Base-by-base conservation (phyloP, 1,140 invertebrate genomes). In the Dysdera silvatica region DNA sequence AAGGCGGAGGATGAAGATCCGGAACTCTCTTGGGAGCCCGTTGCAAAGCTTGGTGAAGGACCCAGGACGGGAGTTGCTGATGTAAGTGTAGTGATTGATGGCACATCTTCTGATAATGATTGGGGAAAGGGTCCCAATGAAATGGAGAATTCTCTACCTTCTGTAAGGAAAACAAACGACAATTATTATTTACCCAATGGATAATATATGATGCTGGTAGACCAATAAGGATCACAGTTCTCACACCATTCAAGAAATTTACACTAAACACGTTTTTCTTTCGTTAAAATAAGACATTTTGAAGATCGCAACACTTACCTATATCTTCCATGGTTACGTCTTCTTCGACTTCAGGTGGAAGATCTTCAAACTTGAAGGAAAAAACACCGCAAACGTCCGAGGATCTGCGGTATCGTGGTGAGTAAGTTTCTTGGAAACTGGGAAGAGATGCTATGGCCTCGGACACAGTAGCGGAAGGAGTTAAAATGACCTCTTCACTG, bases 401-500 rank as follows among this genome's bases (percentile, higher is more conserved):
- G 75, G 71, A 83, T 78, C 75, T 80, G 77, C 69, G 80, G 80
- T 64, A 76, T 75, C 78, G 81, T 35, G 86, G 81, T 32, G 86
- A 87, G 74, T 89, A 89, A 28, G 87, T 90, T 76, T 90, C 88
- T 78, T 89, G 86, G 77, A 89, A 91, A 77, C 87, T 89, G 49
- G 87, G 87, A 61, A 90, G 75, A 32, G 87, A 66, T 16, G 65
- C 47, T 7, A 49, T 48, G 20, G 43, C 45, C 16, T 23, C 28
- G 7, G 37, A 24, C 24, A 41, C 26, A 14, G 59, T 54, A 4
- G 49, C 37, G 4, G 26, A 8, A 12, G 60, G 60, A 18, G 49
- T 47, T n/a, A n/a, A n/a, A n/a, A n/a, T n/a, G 18, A 61, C 18
- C 3, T 61, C 60, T 48, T 61, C 60, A n/a, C n/a, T n/a, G n/a